Conservation (phyloP, 2,888 invertebrate species). For the Drosophila birchii region DNA sequence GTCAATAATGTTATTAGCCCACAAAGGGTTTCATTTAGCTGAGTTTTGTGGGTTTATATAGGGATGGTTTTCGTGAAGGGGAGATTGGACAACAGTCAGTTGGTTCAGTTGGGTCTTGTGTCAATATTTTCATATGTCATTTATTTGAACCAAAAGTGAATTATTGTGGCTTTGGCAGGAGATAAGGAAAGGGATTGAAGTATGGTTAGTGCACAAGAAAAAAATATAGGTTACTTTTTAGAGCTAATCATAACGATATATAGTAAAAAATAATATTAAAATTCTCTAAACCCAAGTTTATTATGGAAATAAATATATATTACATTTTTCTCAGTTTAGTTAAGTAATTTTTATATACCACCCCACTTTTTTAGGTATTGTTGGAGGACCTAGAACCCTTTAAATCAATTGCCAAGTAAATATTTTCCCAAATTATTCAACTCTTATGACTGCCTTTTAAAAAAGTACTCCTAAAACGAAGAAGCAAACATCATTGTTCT, state of each 20-base stretch:
- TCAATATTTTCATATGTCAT: conserved; percentile 58
- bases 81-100: conserved; percentile 38
- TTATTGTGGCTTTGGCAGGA: conserved; percentile 46
- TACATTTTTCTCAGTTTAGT: not conserved
- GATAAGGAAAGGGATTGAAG: conserved; percentile 22
- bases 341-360: not conserved
- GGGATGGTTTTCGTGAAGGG: conserved; percentile 17
- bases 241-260: not conserved
- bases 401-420: conserved; percentile 6
- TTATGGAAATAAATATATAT: not conserved
- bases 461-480: not conserved
- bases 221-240: too few species aligned
- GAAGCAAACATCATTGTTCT: conserved; percentile 8
- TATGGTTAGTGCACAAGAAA: not conserved
- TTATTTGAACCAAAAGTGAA: conserved; percentile 42
- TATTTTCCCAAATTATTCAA: conserved; percentile 16
- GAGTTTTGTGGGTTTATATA: conserved; percentile 17
- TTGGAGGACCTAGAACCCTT: not conserved
- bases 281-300: too few species aligned
- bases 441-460: conserved; percentile 4
- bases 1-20: conserved; percentile 55
- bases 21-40: conserved; percentile 61
- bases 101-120: conserved; percentile 46
- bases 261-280: not conserved
- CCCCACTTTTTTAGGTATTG: not conserved